These are phyloP conservation scores for Thaumetopoea pityocampa DNA, from an alignment of 1,140 invertebrate species.

Conservation along the genomic window DNA sequence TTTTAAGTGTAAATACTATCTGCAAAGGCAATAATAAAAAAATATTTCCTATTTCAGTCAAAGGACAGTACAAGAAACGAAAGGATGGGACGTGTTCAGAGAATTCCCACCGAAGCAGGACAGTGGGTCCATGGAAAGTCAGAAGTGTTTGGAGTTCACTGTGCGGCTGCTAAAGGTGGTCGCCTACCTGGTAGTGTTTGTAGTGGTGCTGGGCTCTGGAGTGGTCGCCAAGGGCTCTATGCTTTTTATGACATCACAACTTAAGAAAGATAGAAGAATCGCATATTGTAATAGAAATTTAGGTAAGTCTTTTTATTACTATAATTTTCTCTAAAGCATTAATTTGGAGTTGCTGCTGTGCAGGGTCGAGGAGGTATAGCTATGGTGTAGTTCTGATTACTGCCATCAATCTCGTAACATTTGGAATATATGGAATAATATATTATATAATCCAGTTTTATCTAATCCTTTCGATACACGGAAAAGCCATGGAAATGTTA, in stretches of 20 bases:
- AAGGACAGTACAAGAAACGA: conserved; percentile 89
- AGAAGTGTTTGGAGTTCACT: conserved; percentile 89
- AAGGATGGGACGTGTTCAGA: conserved; percentile 97
- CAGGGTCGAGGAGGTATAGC: too few relatives aligned
- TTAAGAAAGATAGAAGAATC: conserved; percentile 84
- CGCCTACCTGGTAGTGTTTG: conserved; percentile 89
- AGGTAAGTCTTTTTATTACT: conserved; percentile 77
- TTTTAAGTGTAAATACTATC: too few relatives aligned
- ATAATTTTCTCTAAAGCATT: conserved; percentile 1
- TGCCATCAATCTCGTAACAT: too few relatives aligned
- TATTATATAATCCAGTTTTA: too few relatives aligned
- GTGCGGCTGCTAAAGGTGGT: conserved; percentile 91
- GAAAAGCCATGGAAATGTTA: too few relatives aligned
- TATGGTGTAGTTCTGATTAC: too few relatives aligned
- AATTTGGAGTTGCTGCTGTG: not conserved
- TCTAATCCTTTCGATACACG: too few relatives aligned
- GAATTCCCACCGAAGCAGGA: conserved; percentile 91
- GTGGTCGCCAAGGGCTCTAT: conserved; percentile 91
- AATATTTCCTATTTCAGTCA: conserved; percentile 81
- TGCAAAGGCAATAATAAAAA: too few relatives aligned
- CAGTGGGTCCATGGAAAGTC: conserved; percentile 91
- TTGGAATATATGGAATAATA: too few relatives aligned
- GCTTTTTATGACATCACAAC: conserved; percentile 94
- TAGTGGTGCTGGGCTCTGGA: conserved; percentile 87
- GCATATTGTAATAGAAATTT: conserved; percentile 89